phyloP scores from a whole-genome alignment of 2,113 vertebrate species.

The Rhineura floridana region DNA sequence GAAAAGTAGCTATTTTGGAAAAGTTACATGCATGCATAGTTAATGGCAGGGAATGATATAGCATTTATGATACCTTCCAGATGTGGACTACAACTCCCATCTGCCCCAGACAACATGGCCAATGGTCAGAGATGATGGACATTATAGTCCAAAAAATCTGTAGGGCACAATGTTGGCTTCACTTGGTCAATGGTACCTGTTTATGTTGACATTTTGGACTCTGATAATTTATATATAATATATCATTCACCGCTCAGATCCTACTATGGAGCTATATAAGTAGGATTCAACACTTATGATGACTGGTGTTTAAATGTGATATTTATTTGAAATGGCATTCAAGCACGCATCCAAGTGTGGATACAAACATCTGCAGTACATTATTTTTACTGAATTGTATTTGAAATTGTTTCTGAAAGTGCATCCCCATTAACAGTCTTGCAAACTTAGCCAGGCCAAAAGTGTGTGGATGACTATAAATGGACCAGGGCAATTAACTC shows the following conservation, averaged over 20 bases:
- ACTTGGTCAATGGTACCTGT: not conserved
- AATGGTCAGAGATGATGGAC: no score
- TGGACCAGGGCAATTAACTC: slow-evolving; percentile 3
- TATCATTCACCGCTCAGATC: not conserved
- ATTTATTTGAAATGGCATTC: not conserved
- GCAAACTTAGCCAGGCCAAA: not conserved
- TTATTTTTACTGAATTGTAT: slow-evolving; percentile 9
- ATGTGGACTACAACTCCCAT: no score
- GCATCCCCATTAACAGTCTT: not conserved
- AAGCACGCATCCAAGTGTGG: not conserved
- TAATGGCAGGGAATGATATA: not conserved
- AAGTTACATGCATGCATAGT: not conserved
- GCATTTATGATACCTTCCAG: no score
- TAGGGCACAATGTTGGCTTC: no score
- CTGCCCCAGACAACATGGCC: no score
- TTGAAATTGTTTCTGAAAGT: slow-evolving; percentile 1
- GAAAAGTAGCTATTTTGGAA: not conserved
- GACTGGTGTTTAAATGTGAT: not conserved
- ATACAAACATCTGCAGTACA: not conserved
- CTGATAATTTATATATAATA: not conserved
- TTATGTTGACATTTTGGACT: not conserved
- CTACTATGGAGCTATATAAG: not conserved
- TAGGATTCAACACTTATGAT: not conserved
- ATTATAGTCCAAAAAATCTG: no score
- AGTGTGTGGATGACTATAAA: not conserved